phyloP scores from a whole-genome alignment of 1,140 invertebrate genomes.

The Drosophila setifemur region DNA sequence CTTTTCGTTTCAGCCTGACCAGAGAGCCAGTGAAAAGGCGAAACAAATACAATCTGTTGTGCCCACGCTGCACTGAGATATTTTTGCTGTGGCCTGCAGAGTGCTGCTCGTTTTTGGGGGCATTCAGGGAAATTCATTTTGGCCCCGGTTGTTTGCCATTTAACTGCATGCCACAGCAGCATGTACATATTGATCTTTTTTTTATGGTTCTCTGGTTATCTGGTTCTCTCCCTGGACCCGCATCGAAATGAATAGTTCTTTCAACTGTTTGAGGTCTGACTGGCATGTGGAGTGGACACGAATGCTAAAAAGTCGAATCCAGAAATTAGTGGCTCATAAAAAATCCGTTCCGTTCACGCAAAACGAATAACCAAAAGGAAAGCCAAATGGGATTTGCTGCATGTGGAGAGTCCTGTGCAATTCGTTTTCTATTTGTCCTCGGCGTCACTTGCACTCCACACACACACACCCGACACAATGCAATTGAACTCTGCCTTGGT shows the following conservation, averaged over 20 bases:
- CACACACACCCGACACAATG: conserved; percentile 8
- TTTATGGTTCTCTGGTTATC: neutral
- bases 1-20: conserved; percentile 9
- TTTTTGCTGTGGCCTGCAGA: conserved; percentile 16
- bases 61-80: conserved; percentile 38
- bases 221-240: conserved; percentile 3
- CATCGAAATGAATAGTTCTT: conserved; percentile 33
- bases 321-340: conserved; percentile 44
- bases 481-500: conserved; percentile 53
- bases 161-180: conserved; percentile 46
- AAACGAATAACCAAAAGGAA: conserved; percentile 15
- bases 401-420: conserved; percentile 45
- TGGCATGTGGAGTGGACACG: conserved; percentile 1
- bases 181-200: conserved; percentile 69
- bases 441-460: conserved; percentile 38
- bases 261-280: conserved; percentile 11
- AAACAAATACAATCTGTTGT: neutral
- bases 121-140: conserved; percentile 27
- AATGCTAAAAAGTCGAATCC: conserved; percentile 7
- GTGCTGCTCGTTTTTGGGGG: neutral
- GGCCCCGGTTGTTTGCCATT: conserved; percentile 58
- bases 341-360: conserved; percentile 3
- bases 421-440: conserved; percentile 63
- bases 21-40: neutral
- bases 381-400: conserved; percentile 51